Conservation (phyloP, 1,140 invertebrate genomes). For the Pseudomyrmex pallidus region DNA sequence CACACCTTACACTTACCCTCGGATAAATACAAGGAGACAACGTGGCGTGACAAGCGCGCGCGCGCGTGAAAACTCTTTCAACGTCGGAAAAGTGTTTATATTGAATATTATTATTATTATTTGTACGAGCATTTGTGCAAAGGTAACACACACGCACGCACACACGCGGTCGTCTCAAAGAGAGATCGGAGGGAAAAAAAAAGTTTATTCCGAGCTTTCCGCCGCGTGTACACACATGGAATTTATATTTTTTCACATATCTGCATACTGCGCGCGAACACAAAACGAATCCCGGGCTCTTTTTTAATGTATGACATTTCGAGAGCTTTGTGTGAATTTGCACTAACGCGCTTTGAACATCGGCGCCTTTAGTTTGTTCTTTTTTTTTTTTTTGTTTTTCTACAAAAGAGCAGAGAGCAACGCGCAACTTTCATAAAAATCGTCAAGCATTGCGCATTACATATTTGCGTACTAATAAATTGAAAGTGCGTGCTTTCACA, state of each 20-base stretch:
- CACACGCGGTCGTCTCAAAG: too few species aligned
- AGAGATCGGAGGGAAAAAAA: neutral
- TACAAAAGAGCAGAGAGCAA: neutral
- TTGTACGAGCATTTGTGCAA: too few species aligned
- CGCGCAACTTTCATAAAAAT: neutral
- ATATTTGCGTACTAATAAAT: conserved; percentile 4
- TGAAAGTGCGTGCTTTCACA: neutral
- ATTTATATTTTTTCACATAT: neutral
- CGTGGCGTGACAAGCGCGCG: neutral
- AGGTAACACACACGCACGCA: too few species aligned
- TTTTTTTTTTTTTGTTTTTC: neutral
- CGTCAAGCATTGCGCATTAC: neutral
- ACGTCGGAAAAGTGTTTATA: neutral
- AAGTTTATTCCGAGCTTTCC: conserved; percentile 1
- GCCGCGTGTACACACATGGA: neutral
- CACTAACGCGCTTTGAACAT: neutral
- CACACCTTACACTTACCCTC: conserved; percentile 15
- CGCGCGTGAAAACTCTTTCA: conserved; percentile 31
- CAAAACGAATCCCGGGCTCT: neutral
- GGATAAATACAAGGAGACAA: conserved; percentile 30
- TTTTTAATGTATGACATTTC: conserved; percentile 14
- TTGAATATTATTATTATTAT: too few species aligned
- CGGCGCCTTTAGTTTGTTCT: too few species aligned
- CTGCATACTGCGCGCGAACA: neutral
- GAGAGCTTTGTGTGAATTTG: conserved; percentile 1